A percentile compares a stretch with the other conserved stretches of the same genome.
Evolutionary conservation across 1,140 invertebrate species (phyloP).

Genomic region (Argopecten irradians): DNA sequence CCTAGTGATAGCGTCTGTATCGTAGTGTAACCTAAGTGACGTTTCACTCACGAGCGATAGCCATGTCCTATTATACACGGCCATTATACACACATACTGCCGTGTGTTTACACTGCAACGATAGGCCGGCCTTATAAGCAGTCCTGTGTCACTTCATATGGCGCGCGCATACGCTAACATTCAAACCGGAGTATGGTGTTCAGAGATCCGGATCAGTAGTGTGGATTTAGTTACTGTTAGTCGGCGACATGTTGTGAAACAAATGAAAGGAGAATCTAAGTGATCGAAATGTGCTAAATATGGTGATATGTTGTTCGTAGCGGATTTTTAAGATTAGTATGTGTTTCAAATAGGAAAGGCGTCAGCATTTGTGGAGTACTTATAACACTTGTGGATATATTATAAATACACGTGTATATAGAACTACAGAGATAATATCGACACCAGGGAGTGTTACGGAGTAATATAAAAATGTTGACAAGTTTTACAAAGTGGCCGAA

Average conservation of each 20-base stretch:
- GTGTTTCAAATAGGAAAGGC: neutral
- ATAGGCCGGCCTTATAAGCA: neutral
- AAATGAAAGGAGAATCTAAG: neutral
- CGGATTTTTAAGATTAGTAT: neutral
- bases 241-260: neutral
- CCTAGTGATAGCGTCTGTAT: neutral
- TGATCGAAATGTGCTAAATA: too few relatives aligned
- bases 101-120: neutral
- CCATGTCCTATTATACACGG: too few relatives aligned
- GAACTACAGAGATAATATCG: neutral
- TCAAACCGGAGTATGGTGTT: neutral
- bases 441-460: neutral
- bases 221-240: too few relatives aligned
- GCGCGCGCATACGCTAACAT: conserved; percentile 5
- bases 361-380: neutral
- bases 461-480: neutral
- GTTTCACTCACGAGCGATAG: neutral
- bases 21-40: neutral
- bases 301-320: neutral
- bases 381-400: neutral
- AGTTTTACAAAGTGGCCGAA: neutral
- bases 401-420: neutral
- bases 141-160: neutral
- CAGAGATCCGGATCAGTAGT: neutral
- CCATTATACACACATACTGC: neutral